Evolutionary conservation across 2,888 invertebrate species (phyloP), one percentile per base, ranked within the genome.

Genomic region (Melanotus villosus): DNA sequence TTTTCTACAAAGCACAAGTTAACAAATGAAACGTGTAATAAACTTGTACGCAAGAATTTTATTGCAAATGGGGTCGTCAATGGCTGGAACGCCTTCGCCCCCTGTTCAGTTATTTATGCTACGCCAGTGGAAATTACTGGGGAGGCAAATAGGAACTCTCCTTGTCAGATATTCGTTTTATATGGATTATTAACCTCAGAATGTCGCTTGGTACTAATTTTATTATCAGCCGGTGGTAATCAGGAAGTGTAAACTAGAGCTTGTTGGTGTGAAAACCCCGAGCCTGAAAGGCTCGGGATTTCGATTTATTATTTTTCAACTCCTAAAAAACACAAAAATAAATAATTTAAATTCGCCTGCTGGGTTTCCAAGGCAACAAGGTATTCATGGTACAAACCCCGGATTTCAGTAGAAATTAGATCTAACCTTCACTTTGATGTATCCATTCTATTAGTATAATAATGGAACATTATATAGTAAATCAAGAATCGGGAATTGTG

Each of bases 401-500:
- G 26, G 26, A 7, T 7, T 26, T 26, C 26, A 7, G 26, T 5
- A 43, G 21, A 41, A 26, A 59, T 43, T 43, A 43, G 43, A 18
- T 43, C 16, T 9, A 59, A 19, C 23, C 23, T 14, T 14, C 43
- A 18, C 43, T 16, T 59, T 56, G 32, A 30, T 56, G 56, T 56
- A 56, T 56, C 34, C 16, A 34, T 59, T 43, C 59, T 43, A 59
- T 59, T 59, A 59, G 30, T 43, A 43, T 59, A 41, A 26, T 41
- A 59, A 41, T 59, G 26, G 59, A 59, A 59, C 23, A 21, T 16
- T 26, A 16, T 6, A 30, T 16, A 41, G 41, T 59, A 59, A 59
- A 59, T 59, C 59, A 59, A 16, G 59, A 59, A 43, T 30, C 7
- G 43, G 43, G 43, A 59, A 59, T 59, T 59, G 43, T 30, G 26